phyloP scores from a whole-genome alignment of 2,797 vertebrate genomes.

The Balearica regulorum region DNA sequence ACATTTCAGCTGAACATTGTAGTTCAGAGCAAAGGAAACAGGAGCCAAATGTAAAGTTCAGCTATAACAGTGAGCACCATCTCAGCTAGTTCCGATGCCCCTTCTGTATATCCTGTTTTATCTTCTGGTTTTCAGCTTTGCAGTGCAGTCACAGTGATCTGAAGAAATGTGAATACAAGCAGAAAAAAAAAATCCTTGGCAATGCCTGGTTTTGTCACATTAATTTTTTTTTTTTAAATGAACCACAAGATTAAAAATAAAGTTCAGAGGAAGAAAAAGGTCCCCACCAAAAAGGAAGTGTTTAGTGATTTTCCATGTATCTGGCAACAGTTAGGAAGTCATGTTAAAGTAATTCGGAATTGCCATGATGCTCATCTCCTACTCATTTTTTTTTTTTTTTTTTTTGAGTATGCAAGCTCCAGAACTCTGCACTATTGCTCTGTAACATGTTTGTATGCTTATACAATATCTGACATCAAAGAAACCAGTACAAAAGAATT shows the following conservation, averaged over 20 bases:
- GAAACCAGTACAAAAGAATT: background rate
- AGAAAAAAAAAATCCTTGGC: background rate
- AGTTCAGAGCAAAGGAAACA: background rate
- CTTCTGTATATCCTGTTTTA: background rate
- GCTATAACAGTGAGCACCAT: background rate
- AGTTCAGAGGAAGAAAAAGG: background rate
- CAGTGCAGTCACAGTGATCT: background rate
- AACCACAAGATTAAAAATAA: background rate
- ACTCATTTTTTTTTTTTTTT: background rate
- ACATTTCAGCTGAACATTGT: background rate
- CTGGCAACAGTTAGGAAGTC: background rate
- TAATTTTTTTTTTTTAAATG: background rate
- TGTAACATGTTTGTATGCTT: background rate
- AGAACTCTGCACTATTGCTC: background rate
- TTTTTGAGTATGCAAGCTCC: background rate
- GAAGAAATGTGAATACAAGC: background rate
- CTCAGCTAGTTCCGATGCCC: background rate
- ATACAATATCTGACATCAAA: background rate
- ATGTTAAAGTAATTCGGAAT: background rate
- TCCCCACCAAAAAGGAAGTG: background rate
- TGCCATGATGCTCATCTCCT: background rate
- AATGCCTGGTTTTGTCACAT: background rate
- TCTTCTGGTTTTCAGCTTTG: background rate
- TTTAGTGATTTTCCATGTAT: background rate
- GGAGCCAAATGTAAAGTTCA: background rate